These are phyloP conservation scores for Melanerpes aurifrons DNA, from an alignment of 2,113 vertebrate species.

Conservation along the genomic window DNA sequence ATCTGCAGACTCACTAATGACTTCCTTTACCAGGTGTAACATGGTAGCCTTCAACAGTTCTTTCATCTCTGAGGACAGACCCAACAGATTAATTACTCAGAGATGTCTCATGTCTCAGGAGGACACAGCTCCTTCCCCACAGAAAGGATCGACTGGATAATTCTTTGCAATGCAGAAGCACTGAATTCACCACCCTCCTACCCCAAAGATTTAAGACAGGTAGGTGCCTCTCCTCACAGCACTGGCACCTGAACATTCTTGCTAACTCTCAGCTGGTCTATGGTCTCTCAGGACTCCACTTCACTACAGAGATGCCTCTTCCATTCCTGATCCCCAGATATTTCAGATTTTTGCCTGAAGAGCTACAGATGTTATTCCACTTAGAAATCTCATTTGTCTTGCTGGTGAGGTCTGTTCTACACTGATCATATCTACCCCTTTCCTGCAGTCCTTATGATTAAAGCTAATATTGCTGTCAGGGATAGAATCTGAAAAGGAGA, in stretches of 20 bases:
- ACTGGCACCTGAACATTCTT: neutral
- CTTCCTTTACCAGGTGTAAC: constrained; percentile 36
- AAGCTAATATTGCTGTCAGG: neutral
- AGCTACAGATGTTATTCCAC: neutral
- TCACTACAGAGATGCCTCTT: neutral
- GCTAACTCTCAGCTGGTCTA: neutral
- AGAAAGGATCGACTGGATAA: neutral
- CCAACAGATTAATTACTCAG: neutral
- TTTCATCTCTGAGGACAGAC: constrained; percentile 16
- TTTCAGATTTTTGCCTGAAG: neutral
- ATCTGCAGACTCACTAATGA: constrained; percentile 8
- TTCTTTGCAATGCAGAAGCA: neutral
- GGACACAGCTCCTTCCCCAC: neutral
- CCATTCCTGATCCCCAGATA: neutral
- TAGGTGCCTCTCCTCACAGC: neutral
- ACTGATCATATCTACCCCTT: neutral
- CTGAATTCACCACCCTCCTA: rapidly evolving
- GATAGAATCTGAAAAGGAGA: neutral
- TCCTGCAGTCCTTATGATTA: neutral
- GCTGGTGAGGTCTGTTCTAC: neutral
- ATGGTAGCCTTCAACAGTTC: neutral
- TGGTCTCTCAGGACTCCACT: neutral
- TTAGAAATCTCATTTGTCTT: neutral
- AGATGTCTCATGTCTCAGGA: neutral
- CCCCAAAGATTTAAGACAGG: neutral